Evolutionary conservation across 2,113 vertebrate species (phyloP).

Genomic region (Phaethon lepturus): DNA sequence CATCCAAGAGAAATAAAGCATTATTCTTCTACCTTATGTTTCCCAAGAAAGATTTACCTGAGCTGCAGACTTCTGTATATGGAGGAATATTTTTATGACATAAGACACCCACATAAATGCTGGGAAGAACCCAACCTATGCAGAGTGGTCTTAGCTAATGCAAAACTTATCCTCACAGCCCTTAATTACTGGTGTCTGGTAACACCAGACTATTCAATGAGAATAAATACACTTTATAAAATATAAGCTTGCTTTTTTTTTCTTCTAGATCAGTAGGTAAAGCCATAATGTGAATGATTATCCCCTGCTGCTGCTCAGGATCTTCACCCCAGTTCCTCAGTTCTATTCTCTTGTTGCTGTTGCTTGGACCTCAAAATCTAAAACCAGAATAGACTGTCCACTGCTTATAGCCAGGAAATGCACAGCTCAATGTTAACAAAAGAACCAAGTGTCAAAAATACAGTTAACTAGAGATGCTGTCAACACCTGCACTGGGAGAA

Average conservation of each 20-base stretch:
- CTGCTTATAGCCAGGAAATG: neutral
- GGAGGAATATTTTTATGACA: neutral
- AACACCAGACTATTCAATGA: neutral
- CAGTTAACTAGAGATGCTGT: neutral
- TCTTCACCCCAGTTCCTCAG: neutral
- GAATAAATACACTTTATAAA: neutral
- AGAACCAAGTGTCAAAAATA: neutral
- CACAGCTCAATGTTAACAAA: neutral
- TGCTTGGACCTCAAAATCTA: neutral
- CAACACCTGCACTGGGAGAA: neutral
- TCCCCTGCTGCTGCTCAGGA: neutral
- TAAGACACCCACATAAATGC: neutral
- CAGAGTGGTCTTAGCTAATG: neutral
- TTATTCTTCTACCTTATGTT: neutral
- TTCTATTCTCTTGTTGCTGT: neutral
- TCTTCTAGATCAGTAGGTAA: neutral
- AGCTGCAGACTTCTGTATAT: neutral
- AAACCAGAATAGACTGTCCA: neutral
- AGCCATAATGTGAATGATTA: neutral
- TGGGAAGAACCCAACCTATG: neutral
- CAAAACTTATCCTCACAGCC: neutral
- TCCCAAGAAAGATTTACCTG: neutral
- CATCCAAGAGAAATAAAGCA: neutral
- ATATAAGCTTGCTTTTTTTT: neutral
- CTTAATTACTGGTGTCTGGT: neutral